Evolutionary conservation across 2,888 invertebrate species (phyloP).

Genomic region (Drosophila seclusa): DNA sequence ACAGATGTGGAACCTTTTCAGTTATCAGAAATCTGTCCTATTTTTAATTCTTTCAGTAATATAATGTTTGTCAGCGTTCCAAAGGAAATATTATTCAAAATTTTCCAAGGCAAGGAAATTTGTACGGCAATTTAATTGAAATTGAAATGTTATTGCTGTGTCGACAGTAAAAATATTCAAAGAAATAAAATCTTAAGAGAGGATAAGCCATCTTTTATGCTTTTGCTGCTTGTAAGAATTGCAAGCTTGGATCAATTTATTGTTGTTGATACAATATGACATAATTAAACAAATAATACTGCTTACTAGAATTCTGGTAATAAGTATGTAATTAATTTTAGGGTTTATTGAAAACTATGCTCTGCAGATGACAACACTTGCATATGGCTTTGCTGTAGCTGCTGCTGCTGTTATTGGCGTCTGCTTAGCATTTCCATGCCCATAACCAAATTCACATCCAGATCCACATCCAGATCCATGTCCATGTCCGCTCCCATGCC

Average conservation of each 20-base stretch:
- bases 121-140: background rate
- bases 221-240: background rate
- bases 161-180: background rate
- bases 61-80: background rate
- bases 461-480: constrained; percentile 11
- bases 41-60: background rate
- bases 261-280: background rate
- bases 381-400: constrained; percentile 6
- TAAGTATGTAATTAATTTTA: background rate
- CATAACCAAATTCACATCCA: constrained; percentile 30
- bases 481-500: constrained; percentile 22
- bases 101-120: background rate
- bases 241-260: background rate
- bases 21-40: background rate
- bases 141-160: background rate
- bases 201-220: background rate
- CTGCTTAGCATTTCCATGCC: constrained; percentile 7
- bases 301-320: background rate
- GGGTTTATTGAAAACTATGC: background rate
- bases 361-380: background rate
- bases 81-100: background rate
- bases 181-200: background rate
- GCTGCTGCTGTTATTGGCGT: constrained; percentile 20
- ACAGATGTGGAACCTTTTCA: background rate
- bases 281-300: background rate